phyloP scores from a whole-genome alignment of 1,140 invertebrate species.

The Drosophila mayri region DNA sequence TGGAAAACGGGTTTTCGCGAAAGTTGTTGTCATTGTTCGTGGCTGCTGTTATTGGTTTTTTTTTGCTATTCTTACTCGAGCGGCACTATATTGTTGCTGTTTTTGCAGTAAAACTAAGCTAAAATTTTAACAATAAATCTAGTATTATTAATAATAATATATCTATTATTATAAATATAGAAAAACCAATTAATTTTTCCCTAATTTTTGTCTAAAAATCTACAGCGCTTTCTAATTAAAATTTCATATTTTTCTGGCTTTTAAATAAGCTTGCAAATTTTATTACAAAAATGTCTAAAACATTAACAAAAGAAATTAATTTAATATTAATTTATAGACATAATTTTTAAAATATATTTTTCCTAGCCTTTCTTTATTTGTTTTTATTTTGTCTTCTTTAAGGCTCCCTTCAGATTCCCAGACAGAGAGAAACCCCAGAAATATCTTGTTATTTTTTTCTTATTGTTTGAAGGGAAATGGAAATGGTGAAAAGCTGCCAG shows the following conservation, averaged over 20 bases:
- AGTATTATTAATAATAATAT: too few species aligned
- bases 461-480: conserved; percentile 10
- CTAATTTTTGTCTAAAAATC: not conserved
- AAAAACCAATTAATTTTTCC: too few species aligned
- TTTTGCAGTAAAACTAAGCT: conserved; percentile 5
- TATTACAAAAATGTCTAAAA: too few species aligned
- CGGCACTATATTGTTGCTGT: conserved; percentile 10
- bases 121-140: not conserved
- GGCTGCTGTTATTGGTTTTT: conserved; percentile 25
- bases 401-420: conserved; percentile 21
- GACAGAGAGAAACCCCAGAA: conserved; percentile 29
- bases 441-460: conserved; percentile 31
- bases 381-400: conserved; percentile 9
- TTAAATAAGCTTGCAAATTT: too few species aligned
- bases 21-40: conserved; percentile 74
- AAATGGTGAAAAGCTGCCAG: not conserved
- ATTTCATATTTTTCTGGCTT: not conserved
- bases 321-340: not conserved
- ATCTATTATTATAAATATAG: not conserved
- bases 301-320: not conserved
- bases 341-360: not conserved
- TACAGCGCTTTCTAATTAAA: not conserved
- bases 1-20: conserved; percentile 82
- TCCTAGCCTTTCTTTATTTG: not conserved
- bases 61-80: conserved; percentile 36